Evolutionary conservation across 2,888 invertebrate species (phyloP), one percentile per base, ranked within the genome.

Genomic region (Dyspetes luteomarginatus): DNA sequence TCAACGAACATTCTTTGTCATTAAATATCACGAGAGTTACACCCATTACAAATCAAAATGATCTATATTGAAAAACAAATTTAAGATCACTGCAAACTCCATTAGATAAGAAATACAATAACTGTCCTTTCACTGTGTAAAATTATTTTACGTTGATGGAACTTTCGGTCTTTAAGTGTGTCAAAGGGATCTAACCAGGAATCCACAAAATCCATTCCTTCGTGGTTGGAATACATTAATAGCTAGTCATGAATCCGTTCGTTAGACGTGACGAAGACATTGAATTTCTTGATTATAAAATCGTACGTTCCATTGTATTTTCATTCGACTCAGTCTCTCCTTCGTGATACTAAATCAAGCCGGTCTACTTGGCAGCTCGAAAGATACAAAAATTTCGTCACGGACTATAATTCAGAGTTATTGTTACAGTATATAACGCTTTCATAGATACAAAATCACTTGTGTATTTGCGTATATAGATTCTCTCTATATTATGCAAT

Each of bases 251-350:
- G 36, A 64, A 55, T 43, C 12, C 9, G 12, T 41, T 58, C 41
- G 43, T 75, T 60, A 56, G n/a, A 74, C 74, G 58, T 67, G 67
- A 75, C 65, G 30, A 12, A 50, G 48, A 30, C 28, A n/a, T 0
- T 72, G 3, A 50, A 30, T 64, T 45, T 3, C 17, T 22, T 15
- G 12, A 43, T 48, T 24, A 48, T 3, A 4, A 5, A 15, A 26
- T 26, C 28, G 55, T 36, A 43, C 56, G 55, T 62, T 28, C 43
- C 43, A 26, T 68, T 45, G 19, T 17, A 19, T 26, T 26, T 56
- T 17, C 41, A 15, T 2, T 19, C 12, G 30, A 17, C 9, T 58
- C 19, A 30, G 12, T 2, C 0, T 12, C 2, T 4, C n/a, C n/a
- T 15, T 62, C 62, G 15, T 9, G 4, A 26, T 43, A 24, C 0